Percentiles rank a stretch among this genome's conserved stretches.
phyloP scores from a whole-genome alignment of 2,888 invertebrate genomes.

The Hirtodrosophila duncani region DNA sequence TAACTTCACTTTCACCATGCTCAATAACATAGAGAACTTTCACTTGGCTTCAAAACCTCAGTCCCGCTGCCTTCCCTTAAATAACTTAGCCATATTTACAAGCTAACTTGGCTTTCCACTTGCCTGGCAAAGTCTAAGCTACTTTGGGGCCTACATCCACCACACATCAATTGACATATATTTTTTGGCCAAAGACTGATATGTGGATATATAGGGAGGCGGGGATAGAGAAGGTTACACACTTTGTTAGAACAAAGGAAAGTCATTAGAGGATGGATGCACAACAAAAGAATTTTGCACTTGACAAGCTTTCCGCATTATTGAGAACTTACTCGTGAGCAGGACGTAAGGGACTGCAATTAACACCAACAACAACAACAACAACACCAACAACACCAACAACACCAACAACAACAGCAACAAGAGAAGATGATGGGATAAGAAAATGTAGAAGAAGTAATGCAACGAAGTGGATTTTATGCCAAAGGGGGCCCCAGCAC shows the following conservation, averaged over 20 bases:
- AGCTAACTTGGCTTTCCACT: constrained; percentile 44
- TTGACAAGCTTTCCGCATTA: constrained; percentile 58
- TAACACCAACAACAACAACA: constrained; percentile 35
- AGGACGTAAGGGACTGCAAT: constrained; percentile 53
- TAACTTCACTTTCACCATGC: too few relatives aligned
- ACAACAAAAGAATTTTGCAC: constrained; percentile 41
- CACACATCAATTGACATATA: constrained; percentile 55
- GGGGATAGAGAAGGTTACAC: too few relatives aligned
- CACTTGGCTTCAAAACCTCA: too few relatives aligned
- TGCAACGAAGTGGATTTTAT: constrained; percentile 55
- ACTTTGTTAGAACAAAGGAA: constrained; percentile 39
- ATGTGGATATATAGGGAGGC: too few relatives aligned
- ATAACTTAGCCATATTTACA: constrained; percentile 59
- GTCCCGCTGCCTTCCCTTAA: too few relatives aligned
- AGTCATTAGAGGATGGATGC: constrained; percentile 57
- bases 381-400: constrained; percentile 5
- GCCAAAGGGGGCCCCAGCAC: constrained; percentile 43
- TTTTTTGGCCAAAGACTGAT: constrained; percentile 11
- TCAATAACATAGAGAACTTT: too few relatives aligned
- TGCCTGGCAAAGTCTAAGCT: constrained; percentile 32
- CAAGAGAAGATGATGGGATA: too few relatives aligned
- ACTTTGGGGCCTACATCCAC: constrained; percentile 23
- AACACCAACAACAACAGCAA: constrained; percentile 7
- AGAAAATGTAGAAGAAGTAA: too few relatives aligned
- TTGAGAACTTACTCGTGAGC: constrained; percentile 63